Conservation (phyloP, 2,888 invertebrate species). For the Drosophila cyrtoloma region DNA sequence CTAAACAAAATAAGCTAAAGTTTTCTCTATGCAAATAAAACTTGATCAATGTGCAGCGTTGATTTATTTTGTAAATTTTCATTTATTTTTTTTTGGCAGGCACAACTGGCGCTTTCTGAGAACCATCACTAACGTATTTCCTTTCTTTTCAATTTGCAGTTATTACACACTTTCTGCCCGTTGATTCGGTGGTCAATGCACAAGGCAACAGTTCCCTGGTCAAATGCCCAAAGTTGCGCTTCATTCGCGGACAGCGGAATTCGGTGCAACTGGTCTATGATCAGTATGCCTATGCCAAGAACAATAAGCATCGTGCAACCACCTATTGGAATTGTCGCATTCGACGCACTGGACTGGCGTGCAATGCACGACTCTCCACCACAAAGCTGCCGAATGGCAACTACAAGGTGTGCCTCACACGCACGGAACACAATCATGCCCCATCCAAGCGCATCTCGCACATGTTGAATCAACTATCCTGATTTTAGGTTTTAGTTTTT, state of each 20-base stretch:
- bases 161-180: neutral
- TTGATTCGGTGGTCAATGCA: constrained; percentile 28
- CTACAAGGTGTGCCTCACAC: constrained; percentile 81
- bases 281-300: constrained; percentile 84
- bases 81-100: constrained; percentile 25
- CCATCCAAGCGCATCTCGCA: constrained; percentile 78
- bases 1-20: neutral
- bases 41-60: neutral
- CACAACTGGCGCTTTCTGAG: neutral
- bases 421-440: constrained; percentile 83
- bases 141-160: constrained; percentile 11
- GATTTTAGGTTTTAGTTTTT: constrained; percentile 34
- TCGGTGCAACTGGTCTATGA: constrained; percentile 79
- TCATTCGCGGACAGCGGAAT: constrained; percentile 84
- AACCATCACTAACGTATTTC: constrained; percentile 33
- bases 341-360: constrained; percentile 77
- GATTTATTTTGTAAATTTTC: constrained; percentile 3
- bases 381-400: constrained; percentile 76
- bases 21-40: constrained; percentile 30
- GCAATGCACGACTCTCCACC: constrained; percentile 82
- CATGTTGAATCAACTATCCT: constrained; percentile 63
- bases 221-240: constrained; percentile 57
- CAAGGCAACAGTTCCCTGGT: constrained; percentile 12
- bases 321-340: constrained; percentile 85
- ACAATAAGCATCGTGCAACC: constrained; percentile 78